Base-by-base conservation (phyloP, 2,113 vertebrate species). In the Xenopus laevis region DNA sequence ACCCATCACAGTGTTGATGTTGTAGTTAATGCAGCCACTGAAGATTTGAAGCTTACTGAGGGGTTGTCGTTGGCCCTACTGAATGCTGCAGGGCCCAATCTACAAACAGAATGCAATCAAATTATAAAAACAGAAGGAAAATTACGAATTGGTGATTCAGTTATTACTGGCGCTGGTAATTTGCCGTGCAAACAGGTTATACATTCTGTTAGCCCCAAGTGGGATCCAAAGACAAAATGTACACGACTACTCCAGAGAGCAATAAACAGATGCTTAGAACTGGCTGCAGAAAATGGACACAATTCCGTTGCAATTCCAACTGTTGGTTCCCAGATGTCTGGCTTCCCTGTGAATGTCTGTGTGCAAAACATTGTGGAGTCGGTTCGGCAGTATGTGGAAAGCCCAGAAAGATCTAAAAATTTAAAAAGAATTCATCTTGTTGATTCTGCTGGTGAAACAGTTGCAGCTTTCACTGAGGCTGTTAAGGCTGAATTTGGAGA, bases 231-330 rank as follows among this genome's bases (percentile, higher is more conserved):
- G n/a, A 7, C 20, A 0, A 79, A 16, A 45, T 78, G 86, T 0
- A 0, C 59, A 7, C 1, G 0, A 0, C 61, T 85, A 40, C 65
- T 98, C 52, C 91, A 60, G 44, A 85, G 4, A 66, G 81, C 45
- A 0, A 86, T 97, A 33, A 86, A 61, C 71, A 78, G 23, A 1
- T 90, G 89, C 13, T 79, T 98, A 0, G 65, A 57, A 0, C 77
- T 88, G 3, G 94, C 95, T 4, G 89, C 89, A 44, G 7, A 0
- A 0, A 0, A 64, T 0, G 30, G 79, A 1, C 87, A 83, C 16
- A 0, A 0, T 4, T 95, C 95, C 9, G 81, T 98, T 64, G 95
- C 93, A 59, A 81, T 98, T 17, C 93, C 95, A 0, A 85, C 91
- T 5, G 63, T 98, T 69, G 88, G 92, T 3, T 89, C 84, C 0